Base-by-base conservation (phyloP, 2,888 invertebrate species). In the Ennomos quercinarius region DNA sequence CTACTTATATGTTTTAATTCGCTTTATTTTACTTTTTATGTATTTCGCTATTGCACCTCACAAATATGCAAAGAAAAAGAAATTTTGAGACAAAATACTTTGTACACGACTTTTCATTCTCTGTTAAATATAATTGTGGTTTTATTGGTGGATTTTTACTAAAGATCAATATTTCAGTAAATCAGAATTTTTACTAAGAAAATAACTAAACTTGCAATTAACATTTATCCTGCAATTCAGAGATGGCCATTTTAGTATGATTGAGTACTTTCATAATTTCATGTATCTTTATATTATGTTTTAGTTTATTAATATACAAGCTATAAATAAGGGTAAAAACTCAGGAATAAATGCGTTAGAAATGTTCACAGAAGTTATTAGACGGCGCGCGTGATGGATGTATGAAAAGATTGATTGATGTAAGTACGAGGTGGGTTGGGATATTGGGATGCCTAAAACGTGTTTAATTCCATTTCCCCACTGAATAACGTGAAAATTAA, bases 331-430 rank as follows among this genome's bases (percentile, higher is more conserved):
- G 9, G 35, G 42, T 44, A 44, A 46, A 57, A 53, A 54, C 39
- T 50, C 43, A 17, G 37, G 52, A 40, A 17, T 55, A 54, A 56
- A 59, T 60, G 51, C 52, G 39, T 49, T 46, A 44, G 56, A 45
- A 57, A 50, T 43, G 54, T 61, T 57, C 58, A 55, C 55, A 55
- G 55, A 63, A 59, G 55, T 64, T 67, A 66, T 66, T 68, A 61
- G 60, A 61, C 64, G 53, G 52, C 52, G 38, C 56, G 17, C 56
- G 56, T 68, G 68, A 66, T 68, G 66, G 68, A 68, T 68, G 66
- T 64, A 62, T 57, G 49, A 64, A 68, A 58, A 68, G 66, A 61
- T 64, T 68, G 68, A 68, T 68, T 63, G 66, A 68, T 66, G 64
- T 59, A 54, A 63, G 51, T 48, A 54, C 45, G 63, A 64, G 53